phyloP scores from a whole-genome alignment of 2,888 invertebrate species.

The Bruchidius siliquastri region DNA sequence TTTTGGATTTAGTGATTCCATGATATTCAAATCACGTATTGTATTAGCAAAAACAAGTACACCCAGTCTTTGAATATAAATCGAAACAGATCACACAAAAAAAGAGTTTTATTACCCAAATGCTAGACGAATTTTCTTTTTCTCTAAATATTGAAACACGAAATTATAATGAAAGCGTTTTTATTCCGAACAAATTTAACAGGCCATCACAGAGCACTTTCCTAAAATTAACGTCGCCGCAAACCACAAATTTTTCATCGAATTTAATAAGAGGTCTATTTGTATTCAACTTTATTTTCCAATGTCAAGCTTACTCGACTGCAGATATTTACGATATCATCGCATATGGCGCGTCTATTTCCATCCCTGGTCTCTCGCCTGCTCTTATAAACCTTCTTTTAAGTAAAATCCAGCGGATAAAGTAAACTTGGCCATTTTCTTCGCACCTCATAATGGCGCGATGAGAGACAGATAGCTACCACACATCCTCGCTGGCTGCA shows the following conservation, averaged over 20 bases:
- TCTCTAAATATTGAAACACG: no score
- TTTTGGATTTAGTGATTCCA: no score
- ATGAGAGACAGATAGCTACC: constrained; percentile 41
- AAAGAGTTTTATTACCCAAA: no score
- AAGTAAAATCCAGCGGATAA: constrained; percentile 33
- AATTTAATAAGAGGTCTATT: constrained; percentile 27
- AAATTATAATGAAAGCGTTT: no score
- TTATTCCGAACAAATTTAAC: no score
- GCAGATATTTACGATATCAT: constrained; percentile 6
- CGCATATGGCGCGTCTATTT: constrained; percentile 23
- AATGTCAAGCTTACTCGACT: background rate
- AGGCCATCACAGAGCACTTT: background rate
- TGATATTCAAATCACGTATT: no score
- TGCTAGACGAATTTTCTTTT: no score
- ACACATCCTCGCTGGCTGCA: constrained; percentile 25
- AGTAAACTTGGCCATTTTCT: constrained; percentile 40
- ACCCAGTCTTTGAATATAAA: no score
- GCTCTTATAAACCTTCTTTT: constrained; percentile 22
- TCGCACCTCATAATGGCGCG: constrained; percentile 40
- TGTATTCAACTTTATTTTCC: constrained; percentile 23
- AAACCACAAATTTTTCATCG: constrained; percentile 33
- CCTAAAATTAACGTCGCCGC: background rate
- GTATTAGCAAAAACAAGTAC: no score
- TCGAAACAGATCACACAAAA: no score
- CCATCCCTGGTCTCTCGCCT: constrained; percentile 15